Evolutionary conservation across 2,888 invertebrate species (phyloP), one percentile per base, ranked within the genome.

Genomic region (Nephrotoma guestfalica): DNA sequence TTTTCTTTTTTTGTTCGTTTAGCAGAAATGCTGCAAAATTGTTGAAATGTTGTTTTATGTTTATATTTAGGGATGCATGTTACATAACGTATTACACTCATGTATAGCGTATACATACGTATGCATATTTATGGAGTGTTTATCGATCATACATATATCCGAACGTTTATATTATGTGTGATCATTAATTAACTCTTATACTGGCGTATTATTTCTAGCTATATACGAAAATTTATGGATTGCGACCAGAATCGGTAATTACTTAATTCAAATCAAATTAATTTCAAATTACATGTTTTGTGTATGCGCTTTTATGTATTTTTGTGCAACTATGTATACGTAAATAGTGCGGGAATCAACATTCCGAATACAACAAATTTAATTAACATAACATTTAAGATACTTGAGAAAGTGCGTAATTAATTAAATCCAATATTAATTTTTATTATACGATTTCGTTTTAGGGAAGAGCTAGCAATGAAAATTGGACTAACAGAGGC

Each of bases 401-500:
- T 11, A 85, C 18, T 18, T 43, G 7, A 15, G 18, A 85, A 85
- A 43, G 6, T 45, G n/a, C n/a, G 15, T n/a, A n/a, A 41, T n/a
- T 85, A 71, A 71, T 47, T 71, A 43, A 85, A 45, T 15, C 6
- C 11, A 71, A 71, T 15, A n/a, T 15, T 15, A 41, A 86, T 84
- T 86, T 51, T 83, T 84, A 18, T 41, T 71, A 6, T 86, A 41
- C 83, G 51, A 88, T 88, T 88, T 88, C 88, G 87, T 89, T 89
- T 89, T 91, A 97, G 98, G 92, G 97, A 98, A 92, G 97, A 98
- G 92, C 93, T 98, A 88, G 98, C 98, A 51, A 96, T 97, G 96
- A 97, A 97, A 93, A 97, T 98, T 90, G 97, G 97, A 89, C 93
- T 98, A 89, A 98, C 97, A 86, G 98, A 98, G 93, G 97, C 97